Percentiles rank a stretch among this genome's conserved stretches.
Conservation (phyloP, 2,113 vertebrate genomes). For the Oncorhynchus kisutch region DNA sequence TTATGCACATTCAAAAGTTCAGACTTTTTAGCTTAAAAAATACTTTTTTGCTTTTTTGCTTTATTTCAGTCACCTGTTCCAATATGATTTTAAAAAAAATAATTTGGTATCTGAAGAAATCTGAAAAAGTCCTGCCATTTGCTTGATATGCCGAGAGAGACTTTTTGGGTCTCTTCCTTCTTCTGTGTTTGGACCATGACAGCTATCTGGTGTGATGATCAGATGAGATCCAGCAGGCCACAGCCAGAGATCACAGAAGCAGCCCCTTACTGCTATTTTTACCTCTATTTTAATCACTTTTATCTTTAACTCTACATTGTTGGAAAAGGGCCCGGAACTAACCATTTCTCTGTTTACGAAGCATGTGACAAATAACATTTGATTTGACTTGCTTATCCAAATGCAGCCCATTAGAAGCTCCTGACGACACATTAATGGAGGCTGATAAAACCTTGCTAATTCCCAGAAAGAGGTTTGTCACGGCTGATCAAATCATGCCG, state of each 20-base stretch:
- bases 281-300: no score
- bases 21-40: background rate
- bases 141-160: background rate
- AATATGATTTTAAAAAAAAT: no score
- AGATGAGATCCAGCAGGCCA: constrained; percentile 14
- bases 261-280: background rate
- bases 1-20: constrained; percentile 31
- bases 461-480: constrained; percentile 43
- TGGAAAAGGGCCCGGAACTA: no score
- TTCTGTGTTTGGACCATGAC: constrained; percentile 1
- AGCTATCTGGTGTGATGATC: constrained; percentile 12
- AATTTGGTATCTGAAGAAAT: background rate
- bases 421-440: constrained; percentile 61
- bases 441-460: constrained; percentile 60
- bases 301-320: no score
- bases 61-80: no score
- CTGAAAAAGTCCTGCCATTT: background rate
- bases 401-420: constrained; percentile 56
- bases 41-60: no score
- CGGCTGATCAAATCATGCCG: constrained; percentile 61
- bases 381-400: no score
- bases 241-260: constrained; percentile 9
- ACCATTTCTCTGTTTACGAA: no score
- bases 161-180: background rate
- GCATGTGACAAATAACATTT: no score